Conservation (phyloP, 2,797 vertebrate genomes). For the Coregonus ussuriensis region DNA sequence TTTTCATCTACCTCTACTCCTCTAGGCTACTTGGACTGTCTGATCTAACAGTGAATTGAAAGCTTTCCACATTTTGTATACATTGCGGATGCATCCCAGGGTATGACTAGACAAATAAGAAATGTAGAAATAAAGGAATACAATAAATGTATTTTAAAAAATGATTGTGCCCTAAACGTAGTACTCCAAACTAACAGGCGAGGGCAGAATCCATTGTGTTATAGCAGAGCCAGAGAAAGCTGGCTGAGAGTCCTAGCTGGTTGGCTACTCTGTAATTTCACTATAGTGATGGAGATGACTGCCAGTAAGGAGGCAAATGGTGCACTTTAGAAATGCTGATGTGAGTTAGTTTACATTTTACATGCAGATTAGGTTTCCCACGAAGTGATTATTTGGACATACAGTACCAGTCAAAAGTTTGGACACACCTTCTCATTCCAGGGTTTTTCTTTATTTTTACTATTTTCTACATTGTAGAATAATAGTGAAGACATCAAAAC, state of each 20-base stretch:
- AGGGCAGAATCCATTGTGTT: constrained; percentile 58
- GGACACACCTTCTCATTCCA: background rate
- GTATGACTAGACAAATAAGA: background rate
- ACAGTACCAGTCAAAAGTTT: background rate
- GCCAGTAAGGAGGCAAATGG: background rate
- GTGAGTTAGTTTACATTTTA: background rate
- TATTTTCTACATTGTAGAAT: no score
- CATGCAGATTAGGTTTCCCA: background rate
- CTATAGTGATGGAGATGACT: background rate
- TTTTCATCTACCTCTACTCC: background rate
- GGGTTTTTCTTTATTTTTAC: no score
- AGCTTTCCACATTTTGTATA: background rate
- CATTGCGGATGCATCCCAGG: background rate
- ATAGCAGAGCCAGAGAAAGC: background rate
- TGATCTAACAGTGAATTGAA: background rate
- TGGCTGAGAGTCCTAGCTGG: background rate
- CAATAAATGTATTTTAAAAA: background rate
- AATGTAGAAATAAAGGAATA: background rate
- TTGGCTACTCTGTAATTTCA: background rate
- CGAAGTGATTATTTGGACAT: background rate
- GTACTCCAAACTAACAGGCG: constrained; percentile 58
- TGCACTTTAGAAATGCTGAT: background rate
- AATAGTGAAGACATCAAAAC: no score
- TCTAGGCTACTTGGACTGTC: no score
- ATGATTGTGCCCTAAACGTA: constrained; percentile 50